phyloP scores from a whole-genome alignment of 2,888 invertebrate species.

The Epiblema foenella region DNA sequence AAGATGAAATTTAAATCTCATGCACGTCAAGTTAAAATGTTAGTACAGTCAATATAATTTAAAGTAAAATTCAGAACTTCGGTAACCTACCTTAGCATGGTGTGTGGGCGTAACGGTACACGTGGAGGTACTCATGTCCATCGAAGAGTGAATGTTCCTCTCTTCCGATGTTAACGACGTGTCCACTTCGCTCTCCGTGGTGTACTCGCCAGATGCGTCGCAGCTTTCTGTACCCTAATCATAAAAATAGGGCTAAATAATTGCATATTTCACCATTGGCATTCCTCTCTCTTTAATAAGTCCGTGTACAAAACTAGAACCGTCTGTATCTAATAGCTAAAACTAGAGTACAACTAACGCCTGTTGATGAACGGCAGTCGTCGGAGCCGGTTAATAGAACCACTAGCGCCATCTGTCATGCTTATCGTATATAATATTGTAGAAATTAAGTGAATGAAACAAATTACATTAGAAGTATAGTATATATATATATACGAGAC shows the following conservation, averaged over 20 bases:
- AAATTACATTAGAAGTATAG: too few relatives aligned
- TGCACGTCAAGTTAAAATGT: background rate
- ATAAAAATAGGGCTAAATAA: conserved; percentile 14
- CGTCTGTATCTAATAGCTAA: background rate
- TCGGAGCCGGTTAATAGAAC: background rate
- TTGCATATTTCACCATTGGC: conserved; percentile 1
- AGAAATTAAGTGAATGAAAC: background rate
- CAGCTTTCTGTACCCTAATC: conserved; percentile 89
- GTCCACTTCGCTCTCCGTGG: conserved; percentile 89
- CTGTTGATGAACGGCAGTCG: background rate
- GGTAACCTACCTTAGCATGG: conserved; percentile 76
- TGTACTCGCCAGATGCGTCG: conserved; percentile 96
- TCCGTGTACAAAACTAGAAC: background rate
- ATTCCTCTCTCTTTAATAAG: too few relatives aligned
- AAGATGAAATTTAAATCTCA: background rate
- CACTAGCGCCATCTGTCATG: conserved; percentile 1
- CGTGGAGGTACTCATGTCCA: conserved; percentile 83
- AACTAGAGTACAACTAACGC: conserved; percentile 7
- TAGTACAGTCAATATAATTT: background rate
- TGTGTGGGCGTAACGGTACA: conserved; percentile 86
- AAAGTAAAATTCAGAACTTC: background rate
- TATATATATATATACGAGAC: too few relatives aligned
- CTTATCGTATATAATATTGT: background rate
- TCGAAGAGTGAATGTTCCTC: conserved; percentile 89
- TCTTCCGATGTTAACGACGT: conserved; percentile 92